A percentile compares a stretch with the other conserved stretches of the same genome.
phyloP scores from a whole-genome alignment of 2,113 vertebrate species.

The Amazona guildingii region DNA sequence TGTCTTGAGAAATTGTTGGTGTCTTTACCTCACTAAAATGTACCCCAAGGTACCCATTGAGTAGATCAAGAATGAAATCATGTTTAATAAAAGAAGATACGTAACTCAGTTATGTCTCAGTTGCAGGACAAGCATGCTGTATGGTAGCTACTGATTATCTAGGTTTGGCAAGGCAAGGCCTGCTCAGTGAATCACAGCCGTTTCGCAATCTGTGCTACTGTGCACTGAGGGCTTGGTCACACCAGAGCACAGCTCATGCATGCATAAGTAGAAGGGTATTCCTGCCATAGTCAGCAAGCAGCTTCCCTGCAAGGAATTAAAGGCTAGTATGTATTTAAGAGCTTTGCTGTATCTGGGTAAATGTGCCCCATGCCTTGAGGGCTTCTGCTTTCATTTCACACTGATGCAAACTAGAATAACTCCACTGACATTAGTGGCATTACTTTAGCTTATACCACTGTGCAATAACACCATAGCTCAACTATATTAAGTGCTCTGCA shows the following conservation, averaged over 20 bases:
- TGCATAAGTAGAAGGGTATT: background rate
- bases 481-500: background rate
- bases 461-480: background rate
- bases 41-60: background rate
- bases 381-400: background rate
- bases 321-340: background rate
- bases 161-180: background rate
- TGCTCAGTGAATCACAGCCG: background rate
- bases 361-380: background rate
- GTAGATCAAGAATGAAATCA: background rate
- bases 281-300: background rate
- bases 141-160: background rate
- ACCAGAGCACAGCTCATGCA: background rate
- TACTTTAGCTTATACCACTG: background rate
- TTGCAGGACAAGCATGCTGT: background rate
- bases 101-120: background rate
- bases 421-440: background rate
- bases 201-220: background rate
- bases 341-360: background rate
- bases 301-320: background rate
- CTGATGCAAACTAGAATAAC: background rate
- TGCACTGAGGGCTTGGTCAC: background rate
- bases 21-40: background rate
- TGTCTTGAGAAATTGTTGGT: background rate
- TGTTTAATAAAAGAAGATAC: background rate